Percentiles rank a stretch among this genome's conserved stretches.
These are phyloP conservation scores for Phaedon cochleariae DNA, from an alignment of 2,888 invertebrate genomes.

Conservation along the genomic window DNA sequence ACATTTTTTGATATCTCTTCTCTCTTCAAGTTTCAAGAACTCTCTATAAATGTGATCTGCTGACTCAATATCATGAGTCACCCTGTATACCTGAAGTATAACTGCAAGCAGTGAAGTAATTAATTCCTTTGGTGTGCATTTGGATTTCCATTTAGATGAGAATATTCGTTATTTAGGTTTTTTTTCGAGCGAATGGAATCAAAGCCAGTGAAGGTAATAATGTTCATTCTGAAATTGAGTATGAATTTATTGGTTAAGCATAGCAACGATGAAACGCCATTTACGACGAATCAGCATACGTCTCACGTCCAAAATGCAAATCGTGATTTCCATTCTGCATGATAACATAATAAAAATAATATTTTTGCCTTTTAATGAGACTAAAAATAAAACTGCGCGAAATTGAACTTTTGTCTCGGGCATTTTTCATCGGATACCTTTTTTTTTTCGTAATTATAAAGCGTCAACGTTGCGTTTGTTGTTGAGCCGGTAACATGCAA, in stretches of 20 bases:
- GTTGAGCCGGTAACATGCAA: constrained; percentile 14
- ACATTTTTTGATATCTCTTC: no score
- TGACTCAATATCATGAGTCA: no score
- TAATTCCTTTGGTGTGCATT: no score
- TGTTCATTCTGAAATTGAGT: not conserved
- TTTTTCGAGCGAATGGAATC: not conserved
- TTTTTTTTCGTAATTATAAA: constrained; percentile 37
- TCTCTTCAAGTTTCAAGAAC: no score
- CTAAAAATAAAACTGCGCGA: constrained; percentile 7
- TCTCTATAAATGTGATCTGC: no score
- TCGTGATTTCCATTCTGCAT: not conserved
- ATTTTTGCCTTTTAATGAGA: constrained; percentile 10
- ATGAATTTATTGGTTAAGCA: not conserved
- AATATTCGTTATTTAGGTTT: no score
- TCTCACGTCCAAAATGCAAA: not conserved
- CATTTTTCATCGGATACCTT: constrained; percentile 16
- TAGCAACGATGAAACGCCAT: not conserved
- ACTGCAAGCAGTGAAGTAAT: no score
- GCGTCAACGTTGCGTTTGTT: constrained; percentile 36
- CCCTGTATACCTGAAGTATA: no score
- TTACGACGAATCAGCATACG: not conserved
- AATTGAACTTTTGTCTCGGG: constrained; percentile 12
- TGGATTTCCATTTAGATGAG: no score
- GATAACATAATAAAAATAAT: constrained; percentile 5
- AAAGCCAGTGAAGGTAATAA: not conserved